Conservation (phyloP, 30 jellyfish, hydroid and myxozoan species). For the Aurelia aurita region DNA sequence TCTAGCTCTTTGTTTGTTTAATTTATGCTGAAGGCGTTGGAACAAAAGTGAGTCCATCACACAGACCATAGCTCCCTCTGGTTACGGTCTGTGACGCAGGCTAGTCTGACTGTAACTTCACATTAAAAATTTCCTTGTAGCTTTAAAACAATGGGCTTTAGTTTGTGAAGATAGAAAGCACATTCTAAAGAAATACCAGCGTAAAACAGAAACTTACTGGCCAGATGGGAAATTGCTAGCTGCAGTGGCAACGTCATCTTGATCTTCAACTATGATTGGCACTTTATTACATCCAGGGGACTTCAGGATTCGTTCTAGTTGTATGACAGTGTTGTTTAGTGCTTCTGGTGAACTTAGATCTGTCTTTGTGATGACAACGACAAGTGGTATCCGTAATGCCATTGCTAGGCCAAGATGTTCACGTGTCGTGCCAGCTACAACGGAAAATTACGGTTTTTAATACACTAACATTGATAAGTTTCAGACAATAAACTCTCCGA, state of each 20-base stretch:
- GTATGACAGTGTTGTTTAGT: conserved; percentile 70
- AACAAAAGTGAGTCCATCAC: no score
- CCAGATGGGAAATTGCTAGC: conserved; percentile 92
- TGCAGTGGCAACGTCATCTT: conserved; percentile 86
- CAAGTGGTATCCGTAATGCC: conserved; percentile 91
- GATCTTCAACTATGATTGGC: conserved; percentile 83
- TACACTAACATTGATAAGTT: no score
- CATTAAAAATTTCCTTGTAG: no score
- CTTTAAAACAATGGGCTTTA: no score
- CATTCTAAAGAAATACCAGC: no score
- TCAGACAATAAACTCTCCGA: no score
- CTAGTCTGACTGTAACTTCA: no score
- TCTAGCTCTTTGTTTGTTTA: no score
- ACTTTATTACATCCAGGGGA: conserved; percentile 92
- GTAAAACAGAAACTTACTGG: conserved; percentile 72
- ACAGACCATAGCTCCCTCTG: no score
- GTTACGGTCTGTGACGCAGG: no score
- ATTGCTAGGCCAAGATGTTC: conserved; percentile 98
- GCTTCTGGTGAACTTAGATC: conserved; percentile 79
- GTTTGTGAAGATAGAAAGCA: no score
- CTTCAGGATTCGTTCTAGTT: conserved; percentile 86
- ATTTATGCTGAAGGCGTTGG: no score
- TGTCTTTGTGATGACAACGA: conserved; percentile 86
- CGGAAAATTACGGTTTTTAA: background rate
- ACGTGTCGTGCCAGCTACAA: conserved; percentile 96